Evolutionary conservation across 2,888 invertebrate species (phyloP).

Genomic region (Amphipoea oculea): DNA sequence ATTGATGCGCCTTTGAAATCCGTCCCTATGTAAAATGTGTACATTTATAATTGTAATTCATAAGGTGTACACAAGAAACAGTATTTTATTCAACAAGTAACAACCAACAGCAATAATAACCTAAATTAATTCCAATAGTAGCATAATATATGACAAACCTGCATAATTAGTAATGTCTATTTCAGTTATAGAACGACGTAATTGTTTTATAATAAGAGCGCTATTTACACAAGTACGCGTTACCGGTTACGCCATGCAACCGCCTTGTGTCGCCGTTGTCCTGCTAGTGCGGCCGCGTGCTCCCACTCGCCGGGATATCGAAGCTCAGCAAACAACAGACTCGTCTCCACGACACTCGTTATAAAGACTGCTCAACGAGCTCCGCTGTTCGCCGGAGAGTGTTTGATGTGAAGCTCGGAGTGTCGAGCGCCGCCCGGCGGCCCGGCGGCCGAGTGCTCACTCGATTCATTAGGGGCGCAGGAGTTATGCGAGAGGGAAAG

Average conservation of each 20-base stretch:
- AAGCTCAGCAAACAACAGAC: not conserved
- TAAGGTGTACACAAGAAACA: not conserved
- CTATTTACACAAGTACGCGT: not conserved
- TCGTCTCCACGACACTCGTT: not conserved
- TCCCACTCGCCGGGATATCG: not conserved
- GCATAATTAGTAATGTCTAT: not conserved
- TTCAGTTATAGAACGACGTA: not conserved
- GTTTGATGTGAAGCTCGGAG: not conserved
- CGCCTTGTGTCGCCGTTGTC: not conserved
- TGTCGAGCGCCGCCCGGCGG: not conserved
- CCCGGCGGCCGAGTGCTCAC: not conserved
- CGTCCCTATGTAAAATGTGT: not conserved
- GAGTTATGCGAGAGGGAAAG: not conserved
- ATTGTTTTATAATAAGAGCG: not conserved
- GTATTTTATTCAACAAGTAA: not conserved
- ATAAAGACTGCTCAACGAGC: not conserved
- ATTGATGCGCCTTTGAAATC: not conserved
- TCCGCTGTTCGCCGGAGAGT: not conserved
- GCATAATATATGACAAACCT: not conserved
- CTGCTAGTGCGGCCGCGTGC: not conserved
- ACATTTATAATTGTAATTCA: not conserved
- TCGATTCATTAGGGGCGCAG: constrained; percentile 11
- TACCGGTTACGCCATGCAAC: not conserved
- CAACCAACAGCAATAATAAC: not conserved
- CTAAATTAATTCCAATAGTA: not conserved